A percentile compares a stretch with the other conserved stretches of the same genome.
Conservation (phyloP, 2,888 invertebrate species). For the Ceriagrion tenellum region DNA sequence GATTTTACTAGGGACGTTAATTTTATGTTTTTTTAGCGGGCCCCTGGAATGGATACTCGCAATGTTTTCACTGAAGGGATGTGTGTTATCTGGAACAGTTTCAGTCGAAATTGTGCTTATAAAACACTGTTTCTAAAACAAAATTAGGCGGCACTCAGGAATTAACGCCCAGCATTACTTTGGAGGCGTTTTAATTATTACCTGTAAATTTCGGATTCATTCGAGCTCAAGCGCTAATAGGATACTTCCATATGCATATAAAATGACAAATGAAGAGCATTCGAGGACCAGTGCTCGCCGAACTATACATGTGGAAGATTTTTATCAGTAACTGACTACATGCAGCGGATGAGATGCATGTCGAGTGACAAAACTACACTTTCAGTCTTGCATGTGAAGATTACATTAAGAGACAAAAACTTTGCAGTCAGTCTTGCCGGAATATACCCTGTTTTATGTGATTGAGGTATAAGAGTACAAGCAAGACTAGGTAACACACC, state of each 20-base stretch:
- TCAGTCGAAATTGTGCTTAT: background rate
- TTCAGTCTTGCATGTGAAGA: too few relatives aligned
- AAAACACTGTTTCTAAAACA: background rate
- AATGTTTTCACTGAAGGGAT: background rate
- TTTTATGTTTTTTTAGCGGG: background rate
- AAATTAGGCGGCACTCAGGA: background rate
- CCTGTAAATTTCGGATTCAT: constrained; percentile 1
- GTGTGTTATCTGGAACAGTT: background rate
- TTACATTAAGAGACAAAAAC: too few relatives aligned
- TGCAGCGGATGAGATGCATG: too few relatives aligned
- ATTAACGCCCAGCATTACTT: background rate
- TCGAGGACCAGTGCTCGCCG: too few relatives aligned
- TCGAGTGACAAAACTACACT: too few relatives aligned
- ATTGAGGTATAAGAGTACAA: too few relatives aligned
- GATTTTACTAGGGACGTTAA: background rate
- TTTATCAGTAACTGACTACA: too few relatives aligned
- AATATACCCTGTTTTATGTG: too few relatives aligned
- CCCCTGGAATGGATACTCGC: background rate
- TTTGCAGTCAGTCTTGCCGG: too few relatives aligned
- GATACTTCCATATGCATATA: background rate
- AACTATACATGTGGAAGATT: too few relatives aligned
- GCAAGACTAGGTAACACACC: too few relatives aligned
- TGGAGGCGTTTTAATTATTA: background rate
- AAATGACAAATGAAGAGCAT: background rate
- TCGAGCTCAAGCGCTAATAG: background rate